Conservation (phyloP, 2,888 invertebrate species). For the Drosophila diplacantha region DNA sequence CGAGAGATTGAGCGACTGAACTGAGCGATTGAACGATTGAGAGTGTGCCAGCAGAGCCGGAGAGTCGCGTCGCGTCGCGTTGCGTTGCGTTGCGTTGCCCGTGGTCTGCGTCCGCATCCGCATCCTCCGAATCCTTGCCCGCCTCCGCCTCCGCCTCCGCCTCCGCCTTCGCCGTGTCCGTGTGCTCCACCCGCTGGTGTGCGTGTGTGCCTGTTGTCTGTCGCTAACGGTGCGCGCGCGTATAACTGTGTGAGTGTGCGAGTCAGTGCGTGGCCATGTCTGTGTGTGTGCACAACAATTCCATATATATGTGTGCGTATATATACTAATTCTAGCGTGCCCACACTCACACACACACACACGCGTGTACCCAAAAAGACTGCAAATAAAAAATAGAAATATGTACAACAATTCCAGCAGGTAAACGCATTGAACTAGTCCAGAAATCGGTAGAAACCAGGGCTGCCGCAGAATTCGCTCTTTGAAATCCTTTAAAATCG, state of each 20-base stretch:
- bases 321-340: conserved; percentile 20
- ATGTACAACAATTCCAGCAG: conserved; percentile 19
- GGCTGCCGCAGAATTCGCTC: background rate
- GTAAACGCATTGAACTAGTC: conserved; percentile 22
- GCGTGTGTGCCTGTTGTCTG: conserved; percentile 58
- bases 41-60: conserved; percentile 36
- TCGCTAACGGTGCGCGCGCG: conserved; percentile 68
- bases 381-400: conserved; percentile 26
- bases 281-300: conserved; percentile 53
- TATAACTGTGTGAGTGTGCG: conserved; percentile 52
- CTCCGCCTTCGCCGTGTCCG: conserved; percentile 12
- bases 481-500: background rate
- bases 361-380: conserved; percentile 7
- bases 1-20: conserved; percentile 37
- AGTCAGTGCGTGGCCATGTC: conserved; percentile 46
- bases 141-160: conserved; percentile 7
- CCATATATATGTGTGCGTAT: conserved; percentile 31
- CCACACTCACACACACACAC: conserved; percentile 19
- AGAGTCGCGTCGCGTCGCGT: conserved; percentile 58
- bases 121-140: conserved; percentile 18
- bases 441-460: background rate
- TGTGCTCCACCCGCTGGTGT: conserved; percentile 29
- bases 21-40: conserved; percentile 40
- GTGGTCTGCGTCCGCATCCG: conserved; percentile 42
- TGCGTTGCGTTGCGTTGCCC: conserved; percentile 45